These are phyloP conservation scores for Lepidostoma basale DNA, from an alignment of 1,140 invertebrate genomes.

Conservation along the genomic window DNA sequence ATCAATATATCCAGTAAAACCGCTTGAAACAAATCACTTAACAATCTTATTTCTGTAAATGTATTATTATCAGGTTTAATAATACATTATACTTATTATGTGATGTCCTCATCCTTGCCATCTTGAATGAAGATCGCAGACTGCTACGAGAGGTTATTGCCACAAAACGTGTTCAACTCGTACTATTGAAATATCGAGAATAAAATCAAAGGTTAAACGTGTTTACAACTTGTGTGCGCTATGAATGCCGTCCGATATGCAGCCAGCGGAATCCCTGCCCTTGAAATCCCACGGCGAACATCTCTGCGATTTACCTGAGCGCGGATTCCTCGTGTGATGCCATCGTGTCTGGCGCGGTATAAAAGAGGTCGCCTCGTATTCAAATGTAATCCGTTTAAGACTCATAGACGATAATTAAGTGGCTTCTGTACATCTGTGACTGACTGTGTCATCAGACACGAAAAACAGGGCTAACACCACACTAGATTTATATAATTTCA, in stretches of 20 bases:
- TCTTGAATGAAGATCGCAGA: too few species aligned
- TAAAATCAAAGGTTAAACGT: constrained; percentile 13
- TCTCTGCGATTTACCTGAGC: constrained; percentile 19
- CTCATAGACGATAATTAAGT: constrained; percentile 16
- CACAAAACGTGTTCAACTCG: too few species aligned
- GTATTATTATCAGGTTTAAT: too few species aligned
- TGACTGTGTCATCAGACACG: neutral
- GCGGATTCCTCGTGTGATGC: constrained; percentile 27
- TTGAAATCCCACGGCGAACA: constrained; percentile 45
- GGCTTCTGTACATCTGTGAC: constrained; percentile 11
- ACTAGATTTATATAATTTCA: too few species aligned
- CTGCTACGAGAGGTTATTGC: too few species aligned
- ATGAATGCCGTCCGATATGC: neutral
- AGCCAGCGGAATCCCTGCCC: constrained; percentile 11
- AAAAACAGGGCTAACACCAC: constrained; percentile 18
- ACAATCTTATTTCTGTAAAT: too few species aligned
- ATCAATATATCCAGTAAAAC: too few species aligned
- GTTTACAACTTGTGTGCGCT: neutral
- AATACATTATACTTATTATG: too few species aligned
- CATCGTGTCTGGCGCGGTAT: neutral
- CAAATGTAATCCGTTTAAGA: constrained; percentile 7
- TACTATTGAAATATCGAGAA: too few species aligned
- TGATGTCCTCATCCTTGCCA: too few species aligned
- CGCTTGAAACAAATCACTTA: too few species aligned
- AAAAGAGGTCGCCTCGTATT: constrained; percentile 17